Base-by-base conservation (phyloP, 2,797 vertebrate species). In the Babyrousa celebensis region DNA sequence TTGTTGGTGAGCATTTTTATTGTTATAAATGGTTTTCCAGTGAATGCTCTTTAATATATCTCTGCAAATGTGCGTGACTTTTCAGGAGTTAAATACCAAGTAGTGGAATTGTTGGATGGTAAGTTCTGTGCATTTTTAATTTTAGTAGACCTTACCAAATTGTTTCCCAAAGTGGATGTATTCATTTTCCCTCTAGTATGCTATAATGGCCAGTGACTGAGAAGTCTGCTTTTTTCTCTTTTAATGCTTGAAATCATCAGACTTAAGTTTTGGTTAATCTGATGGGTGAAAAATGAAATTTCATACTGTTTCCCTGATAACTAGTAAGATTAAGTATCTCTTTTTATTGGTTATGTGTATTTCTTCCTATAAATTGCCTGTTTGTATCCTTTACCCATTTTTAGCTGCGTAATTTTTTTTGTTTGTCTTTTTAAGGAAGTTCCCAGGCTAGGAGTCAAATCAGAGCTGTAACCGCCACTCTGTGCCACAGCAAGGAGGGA, bases 371-470 rank as follows among this genome's bases (percentile, higher is more conserved):
- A 85, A 88, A 63, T 80, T 74, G 14, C 21, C 52, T 72, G 17
- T 92, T 67, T 80, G 40, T 68, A 6, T 83, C 32, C 43, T 96
- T 63, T 60, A 77, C 72, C 72, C 48, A 32, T 75, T 80, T 94
- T 70, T 23, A 87, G 0, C 20, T 70, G n/a, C 14, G 12, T 84
- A 52, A n/a, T 84, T 77, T 95, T 84, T 84, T 48, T 48, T 48
- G 43, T 10, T 6, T 48, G 43, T 48, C 43, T 48, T 48, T 48
- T 48, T 48, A 48, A 7, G 43, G 43, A 48, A 48, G 43, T 48
- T 48, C 43, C 43, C 43, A 48, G 43, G 43, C 43, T 48, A 48
- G 43, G 43, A 48, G 43, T 48, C 43, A 48, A 48, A 48, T 48
- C 6, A 10, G 43, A 48, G 43, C 43, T 48, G 43, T 48, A 48